These are phyloP conservation scores for Reinhardtius hippoglossoides DNA, from an alignment of 2,113 vertebrate species.

Conservation along the genomic window DNA sequence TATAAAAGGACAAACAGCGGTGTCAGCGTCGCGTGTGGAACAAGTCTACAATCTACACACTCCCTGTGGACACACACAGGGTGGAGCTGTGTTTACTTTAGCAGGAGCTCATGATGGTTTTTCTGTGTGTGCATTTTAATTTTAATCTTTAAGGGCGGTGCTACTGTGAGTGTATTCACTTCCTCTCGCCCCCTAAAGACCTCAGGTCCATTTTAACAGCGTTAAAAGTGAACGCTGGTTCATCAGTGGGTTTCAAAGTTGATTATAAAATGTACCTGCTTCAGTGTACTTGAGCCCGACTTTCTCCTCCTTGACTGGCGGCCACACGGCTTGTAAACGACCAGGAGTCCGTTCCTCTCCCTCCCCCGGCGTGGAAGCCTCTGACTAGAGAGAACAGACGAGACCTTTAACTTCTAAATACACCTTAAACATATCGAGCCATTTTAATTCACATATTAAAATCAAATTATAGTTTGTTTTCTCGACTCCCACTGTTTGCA, in stretches of 20 bases:
- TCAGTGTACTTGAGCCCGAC: conserved; percentile 97
- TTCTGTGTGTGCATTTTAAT: neutral
- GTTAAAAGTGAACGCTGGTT: too few species aligned
- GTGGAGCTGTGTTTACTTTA: conserved; percentile 62
- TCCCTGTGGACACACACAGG: conserved; percentile 21
- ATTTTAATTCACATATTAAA: neutral
- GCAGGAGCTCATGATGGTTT: neutral
- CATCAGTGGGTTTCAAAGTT: too few species aligned
- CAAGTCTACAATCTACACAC: neutral
- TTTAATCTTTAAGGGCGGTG: neutral
- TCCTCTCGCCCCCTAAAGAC: neutral
- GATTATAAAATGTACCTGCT: conserved; percentile 86
- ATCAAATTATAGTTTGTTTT: too few species aligned
- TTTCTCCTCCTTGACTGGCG: conserved; percentile 93
- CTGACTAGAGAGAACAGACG: conserved; percentile 35
- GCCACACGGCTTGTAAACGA: conserved; percentile 94
- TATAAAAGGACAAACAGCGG: neutral
- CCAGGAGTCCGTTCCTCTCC: conserved; percentile 93
- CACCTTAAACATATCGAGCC: neutral
- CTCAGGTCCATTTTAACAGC: too few species aligned
- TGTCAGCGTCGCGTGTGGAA: neutral
- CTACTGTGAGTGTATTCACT: neutral
- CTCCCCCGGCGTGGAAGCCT: conserved; percentile 75
- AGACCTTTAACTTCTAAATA: neutral
- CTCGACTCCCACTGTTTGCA: too few species aligned